Conservation (phyloP, 2,113 vertebrate species). For the Eolophus roseicapilla region DNA sequence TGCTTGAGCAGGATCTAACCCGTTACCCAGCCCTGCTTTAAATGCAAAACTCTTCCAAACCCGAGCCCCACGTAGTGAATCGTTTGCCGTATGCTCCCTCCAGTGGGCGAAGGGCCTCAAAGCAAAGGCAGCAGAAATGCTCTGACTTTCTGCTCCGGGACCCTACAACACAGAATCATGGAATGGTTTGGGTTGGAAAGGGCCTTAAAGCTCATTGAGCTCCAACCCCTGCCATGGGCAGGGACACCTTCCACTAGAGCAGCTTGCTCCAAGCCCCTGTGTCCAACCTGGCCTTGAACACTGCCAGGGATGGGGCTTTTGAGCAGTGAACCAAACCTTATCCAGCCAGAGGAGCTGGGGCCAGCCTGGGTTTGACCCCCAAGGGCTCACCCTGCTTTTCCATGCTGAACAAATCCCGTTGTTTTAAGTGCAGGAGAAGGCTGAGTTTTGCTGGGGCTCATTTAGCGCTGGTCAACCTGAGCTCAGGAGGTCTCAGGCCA, state of each 20-base stretch:
- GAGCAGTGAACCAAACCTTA: not conserved
- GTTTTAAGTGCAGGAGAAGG: too few species aligned
- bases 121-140: not conserved
- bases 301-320: not conserved
- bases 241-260: not conserved
- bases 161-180: not conserved
- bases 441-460: not conserved
- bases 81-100: slow-evolving; percentile 45
- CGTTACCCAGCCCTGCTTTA: not conserved
- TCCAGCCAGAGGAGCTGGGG: too few species aligned
- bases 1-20: not conserved
- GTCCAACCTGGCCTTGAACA: not conserved
- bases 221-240: not conserved
- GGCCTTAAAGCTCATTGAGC: not conserved
- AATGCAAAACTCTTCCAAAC: not conserved
- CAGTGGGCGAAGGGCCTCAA: slow-evolving; percentile 42
- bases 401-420: rapidly evolving
- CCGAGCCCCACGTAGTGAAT: not conserved
- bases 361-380: not conserved
- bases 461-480: too few species aligned
- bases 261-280: not conserved
- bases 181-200: not conserved
- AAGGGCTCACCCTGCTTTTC: not conserved
- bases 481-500: not conserved
- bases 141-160: not conserved